Evolutionary conservation across 2,797 vertebrate species (phyloP).

Genomic region (Vireo griseus): DNA sequence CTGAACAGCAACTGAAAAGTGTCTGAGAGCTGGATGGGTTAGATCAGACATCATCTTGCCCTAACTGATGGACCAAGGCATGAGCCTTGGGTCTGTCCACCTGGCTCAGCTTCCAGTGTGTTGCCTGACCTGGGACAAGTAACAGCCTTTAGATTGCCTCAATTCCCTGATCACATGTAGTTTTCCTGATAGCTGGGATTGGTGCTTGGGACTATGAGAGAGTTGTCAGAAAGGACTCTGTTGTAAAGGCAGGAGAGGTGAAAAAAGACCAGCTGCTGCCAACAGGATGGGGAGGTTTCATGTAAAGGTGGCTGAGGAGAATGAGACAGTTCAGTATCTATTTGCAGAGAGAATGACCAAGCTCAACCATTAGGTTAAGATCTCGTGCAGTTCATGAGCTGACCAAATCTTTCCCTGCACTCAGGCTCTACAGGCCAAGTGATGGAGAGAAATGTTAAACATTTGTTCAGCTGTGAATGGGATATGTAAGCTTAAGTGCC

Average conservation of each 20-base stretch:
- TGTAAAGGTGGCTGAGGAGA: neutral
- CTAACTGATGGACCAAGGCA: fast-evolving
- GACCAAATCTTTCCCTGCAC: neutral
- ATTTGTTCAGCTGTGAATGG: neutral
- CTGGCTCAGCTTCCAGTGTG: fast-evolving
- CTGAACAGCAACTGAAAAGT: neutral
- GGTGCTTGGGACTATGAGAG: neutral
- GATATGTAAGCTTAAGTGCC: neutral
- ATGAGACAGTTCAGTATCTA: neutral
- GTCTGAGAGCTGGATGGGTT: neutral
- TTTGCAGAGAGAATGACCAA: neutral
- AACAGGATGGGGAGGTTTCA: neutral
- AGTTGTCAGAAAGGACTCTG: neutral
- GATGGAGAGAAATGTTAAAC: neutral
- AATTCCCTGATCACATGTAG: neutral
- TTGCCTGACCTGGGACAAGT: neutral
- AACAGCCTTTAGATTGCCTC: neutral
- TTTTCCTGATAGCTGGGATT: neutral
- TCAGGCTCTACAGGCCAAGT: fast-evolving
- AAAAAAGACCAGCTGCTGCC: neutral
- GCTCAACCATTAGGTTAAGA: neutral
- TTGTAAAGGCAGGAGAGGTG: neutral
- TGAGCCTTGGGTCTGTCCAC: neutral
- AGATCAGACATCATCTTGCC: neutral
- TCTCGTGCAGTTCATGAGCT: neutral